Evolutionary conservation across 2,888 invertebrate genomes (phyloP).

Genomic region (Mellilla xanthometata): DNA sequence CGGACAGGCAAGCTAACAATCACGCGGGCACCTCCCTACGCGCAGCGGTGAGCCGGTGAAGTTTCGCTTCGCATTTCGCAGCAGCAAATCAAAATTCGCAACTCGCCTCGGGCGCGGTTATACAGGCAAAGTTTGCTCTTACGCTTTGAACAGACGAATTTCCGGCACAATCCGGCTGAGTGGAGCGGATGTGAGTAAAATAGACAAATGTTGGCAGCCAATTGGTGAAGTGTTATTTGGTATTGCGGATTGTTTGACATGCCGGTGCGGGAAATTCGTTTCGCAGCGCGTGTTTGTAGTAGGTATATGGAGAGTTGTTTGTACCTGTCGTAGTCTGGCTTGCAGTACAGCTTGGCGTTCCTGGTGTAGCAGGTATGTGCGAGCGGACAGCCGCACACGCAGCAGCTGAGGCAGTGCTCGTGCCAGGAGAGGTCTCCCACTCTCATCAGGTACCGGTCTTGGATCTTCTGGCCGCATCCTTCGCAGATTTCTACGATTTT

Average conservation of each 20-base stretch:
- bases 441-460: slow-evolving; percentile 97
- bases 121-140: slow-evolving; percentile 27
- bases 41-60: slow-evolving; percentile 32
- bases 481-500: slow-evolving; percentile 95
- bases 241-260: slow-evolving; percentile 1
- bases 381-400: slow-evolving; percentile 95
- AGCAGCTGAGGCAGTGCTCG: slow-evolving; percentile 97
- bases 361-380: slow-evolving; percentile 97
- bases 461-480: slow-evolving; percentile 96
- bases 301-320: background rate
- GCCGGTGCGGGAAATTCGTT: background rate
- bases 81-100: slow-evolving; percentile 33
- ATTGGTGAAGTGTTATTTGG: slow-evolving; percentile 2
- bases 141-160: slow-evolving; percentile 14
- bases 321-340: slow-evolving; percentile 97
- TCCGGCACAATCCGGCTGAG: slow-evolving; percentile 3
- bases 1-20: slow-evolving; percentile 44
- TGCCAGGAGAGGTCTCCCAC: slow-evolving; percentile 98
- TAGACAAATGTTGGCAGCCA: slow-evolving; percentile 3
- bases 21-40: slow-evolving; percentile 31
- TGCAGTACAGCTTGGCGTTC: slow-evolving; percentile 97
- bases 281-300: background rate
- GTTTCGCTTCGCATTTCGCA: slow-evolving; percentile 46
- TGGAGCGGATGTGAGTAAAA: slow-evolving; percentile 2
- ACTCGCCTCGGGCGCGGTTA: slow-evolving; percentile 16